Conservation (phyloP, 2,797 vertebrate genomes). For the Sylvilagus floridanus region DNA sequence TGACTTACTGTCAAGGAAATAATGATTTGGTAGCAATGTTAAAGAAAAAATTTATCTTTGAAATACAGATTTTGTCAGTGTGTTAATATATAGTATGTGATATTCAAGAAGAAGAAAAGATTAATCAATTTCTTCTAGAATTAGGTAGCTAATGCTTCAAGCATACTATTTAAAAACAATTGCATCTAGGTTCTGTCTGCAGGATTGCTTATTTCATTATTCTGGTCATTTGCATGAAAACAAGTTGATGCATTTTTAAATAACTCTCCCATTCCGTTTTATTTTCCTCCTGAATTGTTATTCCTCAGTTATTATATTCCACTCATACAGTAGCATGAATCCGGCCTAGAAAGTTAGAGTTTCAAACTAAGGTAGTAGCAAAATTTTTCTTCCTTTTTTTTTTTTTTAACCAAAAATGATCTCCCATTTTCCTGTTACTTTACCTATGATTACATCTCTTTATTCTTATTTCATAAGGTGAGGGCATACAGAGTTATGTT, state of each 20-base stretch:
- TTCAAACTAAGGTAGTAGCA: constrained; percentile 60
- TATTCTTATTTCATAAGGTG: constrained; percentile 70
- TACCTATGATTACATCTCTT: constrained; percentile 65
- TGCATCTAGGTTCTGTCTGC: constrained; percentile 26
- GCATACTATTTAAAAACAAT: not conserved
- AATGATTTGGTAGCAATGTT: not conserved
- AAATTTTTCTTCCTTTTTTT: constrained; percentile 68
- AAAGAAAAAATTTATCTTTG: constrained; percentile 55
- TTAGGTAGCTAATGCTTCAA: constrained; percentile 5
- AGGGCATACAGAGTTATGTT: constrained; percentile 52
- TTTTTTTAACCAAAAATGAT: constrained; percentile 70
- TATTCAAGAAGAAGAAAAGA: not conserved
- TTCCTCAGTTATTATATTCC: constrained; percentile 56
- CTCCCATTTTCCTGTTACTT: constrained; percentile 76
- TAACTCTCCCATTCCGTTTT: not conserved
- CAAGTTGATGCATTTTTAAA: constrained; percentile 49
- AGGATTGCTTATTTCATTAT: constrained; percentile 55
- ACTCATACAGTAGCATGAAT: constrained; percentile 54
- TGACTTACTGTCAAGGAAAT: not conserved
- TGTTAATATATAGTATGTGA: not conserved
- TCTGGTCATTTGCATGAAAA: constrained; percentile 70
- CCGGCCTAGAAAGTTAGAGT: constrained; percentile 59
- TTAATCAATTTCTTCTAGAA: constrained; percentile 48
- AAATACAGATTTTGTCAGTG: constrained; percentile 50
- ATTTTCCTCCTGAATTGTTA: constrained; percentile 31